These are phyloP conservation scores for Prosapia bicincta DNA, from an alignment of 2,888 invertebrate genomes.

Conservation along the genomic window DNA sequence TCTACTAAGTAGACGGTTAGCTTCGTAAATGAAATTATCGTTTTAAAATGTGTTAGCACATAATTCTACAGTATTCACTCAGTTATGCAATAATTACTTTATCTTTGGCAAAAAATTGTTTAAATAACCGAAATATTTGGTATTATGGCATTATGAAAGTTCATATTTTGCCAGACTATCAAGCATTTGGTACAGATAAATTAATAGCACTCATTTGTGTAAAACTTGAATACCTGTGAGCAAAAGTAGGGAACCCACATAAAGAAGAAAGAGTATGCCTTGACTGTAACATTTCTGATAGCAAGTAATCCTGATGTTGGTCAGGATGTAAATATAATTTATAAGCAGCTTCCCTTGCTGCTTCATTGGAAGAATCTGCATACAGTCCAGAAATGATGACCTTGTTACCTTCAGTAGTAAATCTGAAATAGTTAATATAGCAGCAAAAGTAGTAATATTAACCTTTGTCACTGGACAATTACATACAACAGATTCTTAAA, in stretches of 20 bases:
- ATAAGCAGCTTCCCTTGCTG: constrained; percentile 85
- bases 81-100: too few relatives aligned
- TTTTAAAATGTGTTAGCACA: too few relatives aligned
- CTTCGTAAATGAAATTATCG: too few relatives aligned
- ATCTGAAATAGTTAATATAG: constrained; percentile 50
- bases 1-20: too few relatives aligned
- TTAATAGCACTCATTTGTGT: neutral
- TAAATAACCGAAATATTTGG: too few relatives aligned
- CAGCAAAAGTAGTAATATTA: too few relatives aligned
- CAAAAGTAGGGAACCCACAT: constrained; percentile 88
- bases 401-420: constrained; percentile 65
- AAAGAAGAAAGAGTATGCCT: constrained; percentile 76
- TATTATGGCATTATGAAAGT: neutral
- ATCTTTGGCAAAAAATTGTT: neutral
- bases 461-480: too few relatives aligned
- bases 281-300: constrained; percentile 67
- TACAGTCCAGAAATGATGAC: constrained; percentile 76
- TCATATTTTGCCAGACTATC: neutral
- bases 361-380: constrained; percentile 74
- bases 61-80: too few relatives aligned
- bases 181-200: neutral
- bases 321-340: constrained; percentile 80
- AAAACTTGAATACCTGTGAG: constrained; percentile 59
- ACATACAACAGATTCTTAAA: too few relatives aligned
- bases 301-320: constrained; percentile 66